Percentiles rank a stretch among this genome's conserved stretches.
These are phyloP conservation scores for Abramis brama DNA, from an alignment of 2,113 vertebrate species.

Conservation along the genomic window DNA sequence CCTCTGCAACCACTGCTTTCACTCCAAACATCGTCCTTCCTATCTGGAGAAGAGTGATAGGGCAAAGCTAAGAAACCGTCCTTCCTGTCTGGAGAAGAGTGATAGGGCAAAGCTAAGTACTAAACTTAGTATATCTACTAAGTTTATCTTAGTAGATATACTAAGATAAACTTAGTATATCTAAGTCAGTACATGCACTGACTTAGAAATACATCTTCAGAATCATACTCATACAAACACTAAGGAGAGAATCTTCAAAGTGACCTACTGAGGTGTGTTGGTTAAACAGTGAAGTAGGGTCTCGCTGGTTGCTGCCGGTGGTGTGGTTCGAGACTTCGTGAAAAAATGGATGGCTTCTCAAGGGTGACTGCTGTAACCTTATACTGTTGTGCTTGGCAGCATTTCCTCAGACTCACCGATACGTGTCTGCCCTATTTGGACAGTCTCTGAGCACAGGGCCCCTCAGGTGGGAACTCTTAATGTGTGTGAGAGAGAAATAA, in stretches of 20 bases:
- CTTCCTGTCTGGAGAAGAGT: no score
- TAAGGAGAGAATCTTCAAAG: background rate
- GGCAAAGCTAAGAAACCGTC: no score
- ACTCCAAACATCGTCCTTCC: constrained; percentile 53
- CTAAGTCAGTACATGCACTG: background rate
- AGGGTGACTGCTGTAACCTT: constrained; percentile 23
- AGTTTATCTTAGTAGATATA: no score
- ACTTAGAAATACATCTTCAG: constrained; percentile 8
- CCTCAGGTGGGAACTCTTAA: constrained; percentile 21
- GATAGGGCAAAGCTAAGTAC: no score
- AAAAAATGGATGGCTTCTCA: background rate
- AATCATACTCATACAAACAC: constrained; percentile 23
- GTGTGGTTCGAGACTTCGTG: constrained; percentile 13
- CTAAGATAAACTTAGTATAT: no score
- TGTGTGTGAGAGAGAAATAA: constrained; percentile 4
- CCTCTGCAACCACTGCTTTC: constrained; percentile 39
- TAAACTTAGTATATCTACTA: no score
- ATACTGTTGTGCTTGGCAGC: constrained; percentile 35
- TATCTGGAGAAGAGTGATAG: constrained; percentile 43
- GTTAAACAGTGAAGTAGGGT: constrained; percentile 16
- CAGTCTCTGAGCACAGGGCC: background rate
- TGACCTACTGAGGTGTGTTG: constrained; percentile 14
- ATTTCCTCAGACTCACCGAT: background rate
- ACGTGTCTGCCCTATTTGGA: constrained; percentile 23
- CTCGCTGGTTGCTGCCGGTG: background rate